Conservation (phyloP, 2,113 vertebrate species). For the Hassar affinis region DNA sequence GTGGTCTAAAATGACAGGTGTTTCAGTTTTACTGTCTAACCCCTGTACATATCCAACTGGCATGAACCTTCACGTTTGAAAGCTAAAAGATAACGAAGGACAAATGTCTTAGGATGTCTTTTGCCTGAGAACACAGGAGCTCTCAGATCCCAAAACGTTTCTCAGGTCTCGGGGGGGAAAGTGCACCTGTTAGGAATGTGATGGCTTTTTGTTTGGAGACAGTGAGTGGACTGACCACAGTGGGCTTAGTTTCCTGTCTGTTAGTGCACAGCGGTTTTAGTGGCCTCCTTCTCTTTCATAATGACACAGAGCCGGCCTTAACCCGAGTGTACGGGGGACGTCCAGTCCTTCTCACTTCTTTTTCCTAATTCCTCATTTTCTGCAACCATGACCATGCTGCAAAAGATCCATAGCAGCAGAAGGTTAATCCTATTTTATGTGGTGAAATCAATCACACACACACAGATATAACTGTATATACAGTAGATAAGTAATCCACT, state of each 20-base stretch:
- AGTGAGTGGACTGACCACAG: slow-evolving; percentile 55
- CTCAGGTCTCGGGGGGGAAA: neutral
- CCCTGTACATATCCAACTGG: neutral
- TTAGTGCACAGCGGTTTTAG: slow-evolving; percentile 69
- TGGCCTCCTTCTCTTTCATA: slow-evolving; percentile 75
- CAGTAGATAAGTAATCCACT: neutral
- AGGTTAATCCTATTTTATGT: slow-evolving; percentile 17
- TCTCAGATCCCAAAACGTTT: slow-evolving; percentile 5
- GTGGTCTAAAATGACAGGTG: too few relatives aligned
- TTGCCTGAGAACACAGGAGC: slow-evolving; percentile 12
- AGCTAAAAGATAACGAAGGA: slow-evolving; percentile 43
- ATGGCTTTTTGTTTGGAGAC: slow-evolving; percentile 51
- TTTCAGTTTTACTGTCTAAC: too few relatives aligned
- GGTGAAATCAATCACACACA: slow-evolving; percentile 1
- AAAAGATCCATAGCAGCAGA: slow-evolving; percentile 58
- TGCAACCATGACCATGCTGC: slow-evolving; percentile 54
- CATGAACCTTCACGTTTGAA: neutral
- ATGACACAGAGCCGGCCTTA: slow-evolving; percentile 67
- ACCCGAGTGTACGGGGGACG: slow-evolving; percentile 62
- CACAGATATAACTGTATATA: neutral
- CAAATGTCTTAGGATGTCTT: neutral
- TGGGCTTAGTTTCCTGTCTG: slow-evolving; percentile 65
- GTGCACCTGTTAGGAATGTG: slow-evolving; percentile 49
- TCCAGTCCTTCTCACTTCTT: slow-evolving; percentile 79
- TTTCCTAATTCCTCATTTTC: slow-evolving; percentile 82